These are phyloP conservation scores for Eubucco bourcierii DNA, from an alignment of 2,113 vertebrate genomes.

Conservation along the genomic window DNA sequence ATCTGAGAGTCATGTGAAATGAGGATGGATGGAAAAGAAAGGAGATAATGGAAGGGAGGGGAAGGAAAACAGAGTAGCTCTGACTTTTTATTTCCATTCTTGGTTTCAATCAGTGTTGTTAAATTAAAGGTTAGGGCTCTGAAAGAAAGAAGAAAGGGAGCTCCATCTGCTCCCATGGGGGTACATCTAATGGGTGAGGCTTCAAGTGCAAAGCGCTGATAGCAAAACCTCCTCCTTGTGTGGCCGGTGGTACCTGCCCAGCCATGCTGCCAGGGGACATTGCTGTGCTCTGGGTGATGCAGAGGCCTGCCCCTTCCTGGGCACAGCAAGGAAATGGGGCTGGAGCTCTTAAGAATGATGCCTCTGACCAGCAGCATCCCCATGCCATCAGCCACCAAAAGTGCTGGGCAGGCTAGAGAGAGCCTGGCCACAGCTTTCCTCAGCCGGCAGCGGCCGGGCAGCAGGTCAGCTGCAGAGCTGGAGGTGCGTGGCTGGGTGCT, in stretches of 20 bases:
- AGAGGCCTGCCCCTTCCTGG: neutral
- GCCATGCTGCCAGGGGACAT: fast-evolving
- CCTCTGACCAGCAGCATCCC: fast-evolving
- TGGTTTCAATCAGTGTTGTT: constrained; percentile 54
- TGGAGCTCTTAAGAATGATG: fast-evolving
- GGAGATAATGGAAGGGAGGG: constrained; percentile 65
- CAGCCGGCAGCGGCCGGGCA: neutral
- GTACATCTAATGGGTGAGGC: neutral
- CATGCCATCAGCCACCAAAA: neutral
- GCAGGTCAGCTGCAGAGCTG: neutral
- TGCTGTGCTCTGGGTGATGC: neutral
- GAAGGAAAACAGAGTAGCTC: constrained; percentile 45
- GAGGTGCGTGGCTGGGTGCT: neutral
- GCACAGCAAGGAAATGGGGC: neutral
- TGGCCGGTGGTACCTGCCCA: fast-evolving
- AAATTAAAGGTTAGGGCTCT: constrained; percentile 42
- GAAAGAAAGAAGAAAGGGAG: neutral
- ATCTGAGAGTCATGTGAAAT: constrained; percentile 51
- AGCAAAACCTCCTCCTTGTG: neutral
- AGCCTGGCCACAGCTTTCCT: fast-evolving
- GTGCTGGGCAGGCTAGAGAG: neutral
- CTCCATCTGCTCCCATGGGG: neutral
- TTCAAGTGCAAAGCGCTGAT: fast-evolving
- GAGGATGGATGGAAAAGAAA: constrained; percentile 59
- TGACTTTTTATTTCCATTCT: constrained; percentile 67